Evolutionary conservation across 2,797 vertebrate species (phyloP), one percentile per base, ranked within the genome.

Genomic region (Alosa sapidissima): DNA sequence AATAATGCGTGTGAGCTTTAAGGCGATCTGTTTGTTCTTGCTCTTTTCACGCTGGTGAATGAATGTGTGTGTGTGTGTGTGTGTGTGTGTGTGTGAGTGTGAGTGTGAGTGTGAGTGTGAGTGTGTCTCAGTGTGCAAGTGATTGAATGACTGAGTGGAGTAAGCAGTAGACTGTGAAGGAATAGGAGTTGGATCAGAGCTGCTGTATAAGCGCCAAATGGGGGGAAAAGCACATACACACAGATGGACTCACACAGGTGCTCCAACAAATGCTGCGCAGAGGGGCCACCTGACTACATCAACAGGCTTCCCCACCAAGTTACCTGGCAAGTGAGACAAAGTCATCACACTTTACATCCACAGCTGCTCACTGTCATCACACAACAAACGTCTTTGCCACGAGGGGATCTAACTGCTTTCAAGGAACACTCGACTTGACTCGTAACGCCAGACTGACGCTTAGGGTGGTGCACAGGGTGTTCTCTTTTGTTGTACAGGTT

Each of bases 21-120:
- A 90, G 87, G 85, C 81, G 75, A 87, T 90, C 87, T 90, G 85
- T 88, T 90, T 90, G 87, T 88, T 87, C 86, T 78, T 72, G 83
- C 81, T 82, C 75, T 82, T 87, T 84, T 72, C 60, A 52, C 33
- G 52, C 13, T 24, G 5, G 83, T 16, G n/a, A 68, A 36, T 65
- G 49, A 49, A n/a, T n/a, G n/a, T n/a, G n/a, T n/a, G n/a, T n/a
- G n/a, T n/a, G n/a, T 75, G 81, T 83, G 54, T 82, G 72, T 84
- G 82, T 14, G n/a, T 52, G 54, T 68, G 81, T 3, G 13, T 16
- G 41, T 47, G 75, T 81, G 81, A 24, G 33, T 36, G 85, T 24
- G 68, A 24, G 28, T 51, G 81, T 47, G 84, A 21, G n/a, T 21
- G 58, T 21, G 58, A n/a, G 16, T 49, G 51, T 47, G 52, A 47